A percentile compares a stretch with the other conserved stretches of the same genome.
phyloP scores from a whole-genome alignment of 2,113 vertebrate species.

The Elgaria multicarinata region DNA sequence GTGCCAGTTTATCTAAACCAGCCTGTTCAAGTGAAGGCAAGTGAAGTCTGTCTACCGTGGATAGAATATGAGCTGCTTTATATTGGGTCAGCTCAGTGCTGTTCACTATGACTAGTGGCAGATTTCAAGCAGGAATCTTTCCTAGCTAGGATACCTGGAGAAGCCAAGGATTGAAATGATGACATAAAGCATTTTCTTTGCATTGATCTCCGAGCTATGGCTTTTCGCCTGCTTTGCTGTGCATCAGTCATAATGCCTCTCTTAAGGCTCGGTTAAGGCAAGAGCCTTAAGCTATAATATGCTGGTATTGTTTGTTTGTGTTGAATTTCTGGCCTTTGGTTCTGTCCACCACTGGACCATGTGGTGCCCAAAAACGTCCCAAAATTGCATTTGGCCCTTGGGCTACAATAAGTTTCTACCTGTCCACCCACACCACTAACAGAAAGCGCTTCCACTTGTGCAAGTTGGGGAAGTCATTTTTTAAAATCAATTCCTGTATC shows the following conservation, averaged over 20 bases:
- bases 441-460: background rate
- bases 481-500: background rate
- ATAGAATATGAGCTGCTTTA: background rate
- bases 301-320: no score
- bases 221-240: background rate
- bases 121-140: background rate
- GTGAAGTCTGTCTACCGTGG: background rate
- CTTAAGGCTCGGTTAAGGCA: no score
- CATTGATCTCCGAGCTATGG: background rate
- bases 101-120: background rate
- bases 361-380: no score
- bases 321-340: no score
- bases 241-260: background rate
- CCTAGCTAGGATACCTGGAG: background rate
- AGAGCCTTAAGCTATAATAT: no score
- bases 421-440: no score
- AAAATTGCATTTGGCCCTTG: no score
- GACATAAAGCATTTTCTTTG: background rate
- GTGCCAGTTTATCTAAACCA: background rate
- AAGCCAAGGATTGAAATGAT: background rate
- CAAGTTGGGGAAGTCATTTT: background rate
- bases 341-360: no score
- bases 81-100: background rate
- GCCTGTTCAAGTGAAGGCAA: background rate
- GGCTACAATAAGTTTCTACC: background rate